phyloP scores from a whole-genome alignment of 2,113 vertebrate species.

The Passer montanus region DNA sequence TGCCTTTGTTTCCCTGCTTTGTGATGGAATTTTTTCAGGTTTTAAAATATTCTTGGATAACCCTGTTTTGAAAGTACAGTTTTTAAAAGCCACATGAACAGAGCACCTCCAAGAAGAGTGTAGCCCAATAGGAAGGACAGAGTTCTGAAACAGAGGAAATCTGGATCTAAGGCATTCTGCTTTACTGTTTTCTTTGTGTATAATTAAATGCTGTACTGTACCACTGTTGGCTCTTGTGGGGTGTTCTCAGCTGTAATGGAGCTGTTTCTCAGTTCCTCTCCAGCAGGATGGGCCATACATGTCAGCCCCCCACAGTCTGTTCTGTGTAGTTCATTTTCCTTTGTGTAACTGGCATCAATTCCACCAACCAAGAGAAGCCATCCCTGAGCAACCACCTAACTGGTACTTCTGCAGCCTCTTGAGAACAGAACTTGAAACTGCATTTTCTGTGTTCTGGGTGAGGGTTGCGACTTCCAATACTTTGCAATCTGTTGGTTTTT shows the following conservation, averaged over 20 bases:
- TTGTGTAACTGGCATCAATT: not conserved
- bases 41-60: not conserved
- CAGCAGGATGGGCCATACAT: not conserved
- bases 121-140: not conserved
- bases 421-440: not conserved
- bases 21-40: not conserved
- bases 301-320: not conserved
- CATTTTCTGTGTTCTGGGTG: not conserved
- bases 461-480: not conserved
- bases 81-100: not conserved
- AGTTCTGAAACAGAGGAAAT: not conserved
- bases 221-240: not conserved
- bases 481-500: not conserved
- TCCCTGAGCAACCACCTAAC: not conserved
- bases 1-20: not conserved
- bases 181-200: rapidly evolving
- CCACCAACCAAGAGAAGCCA: not conserved
- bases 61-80: not conserved
- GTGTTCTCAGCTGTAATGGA: not conserved
- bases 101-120: not conserved
- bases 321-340: not conserved
- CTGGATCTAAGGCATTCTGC: not conserved
- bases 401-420: not conserved
- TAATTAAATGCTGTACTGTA: not conserved
- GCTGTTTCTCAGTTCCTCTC: not conserved